These are phyloP conservation scores for Eucera pruinosa DNA, from an alignment of 2,888 invertebrate species.

Conservation along the genomic window DNA sequence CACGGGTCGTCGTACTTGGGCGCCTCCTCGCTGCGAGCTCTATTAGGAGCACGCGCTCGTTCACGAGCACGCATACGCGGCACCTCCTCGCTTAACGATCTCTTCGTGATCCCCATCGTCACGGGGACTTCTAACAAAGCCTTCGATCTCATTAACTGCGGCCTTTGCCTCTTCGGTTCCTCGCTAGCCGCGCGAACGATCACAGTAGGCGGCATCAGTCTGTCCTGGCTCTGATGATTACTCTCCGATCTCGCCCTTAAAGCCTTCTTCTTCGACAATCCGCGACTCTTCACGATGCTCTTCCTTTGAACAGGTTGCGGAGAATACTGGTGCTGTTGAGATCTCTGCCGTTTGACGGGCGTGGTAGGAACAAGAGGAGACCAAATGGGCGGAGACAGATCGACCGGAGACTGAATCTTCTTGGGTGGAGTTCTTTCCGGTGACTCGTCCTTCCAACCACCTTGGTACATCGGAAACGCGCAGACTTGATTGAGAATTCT, in stretches of 20 bases:
- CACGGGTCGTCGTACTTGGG: constrained; percentile 79
- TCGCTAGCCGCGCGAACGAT: constrained; percentile 78
- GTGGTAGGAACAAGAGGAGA: constrained; percentile 72
- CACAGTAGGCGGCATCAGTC: constrained; percentile 68
- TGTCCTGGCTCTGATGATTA: constrained; percentile 67
- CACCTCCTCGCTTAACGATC: constrained; percentile 82
- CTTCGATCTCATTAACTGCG: constrained; percentile 78
- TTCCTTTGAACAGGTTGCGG: constrained; percentile 71
- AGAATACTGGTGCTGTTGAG: constrained; percentile 53
- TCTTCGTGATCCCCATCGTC: constrained; percentile 76
- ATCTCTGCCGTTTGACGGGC: constrained; percentile 54
- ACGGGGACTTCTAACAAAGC: constrained; percentile 80
- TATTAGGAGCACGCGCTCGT: constrained; percentile 74
- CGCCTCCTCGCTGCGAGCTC: constrained; percentile 82
- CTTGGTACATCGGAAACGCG: constrained; percentile 82
- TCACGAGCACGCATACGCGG: constrained; percentile 75
- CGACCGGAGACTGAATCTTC: constrained; percentile 64
- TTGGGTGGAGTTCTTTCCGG: constrained; percentile 78
- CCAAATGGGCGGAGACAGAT: constrained; percentile 79
- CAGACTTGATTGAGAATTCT: constrained; percentile 80
- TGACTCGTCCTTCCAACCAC: constrained; percentile 82
- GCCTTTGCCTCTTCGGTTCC: constrained; percentile 76
- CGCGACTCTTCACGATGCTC: constrained; percentile 63
- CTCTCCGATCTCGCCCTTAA: constrained; percentile 73
- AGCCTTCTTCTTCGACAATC: constrained; percentile 72